phyloP scores from a whole-genome alignment of 2,113 vertebrate species.

The cattle (Bos taurus) region DNA sequence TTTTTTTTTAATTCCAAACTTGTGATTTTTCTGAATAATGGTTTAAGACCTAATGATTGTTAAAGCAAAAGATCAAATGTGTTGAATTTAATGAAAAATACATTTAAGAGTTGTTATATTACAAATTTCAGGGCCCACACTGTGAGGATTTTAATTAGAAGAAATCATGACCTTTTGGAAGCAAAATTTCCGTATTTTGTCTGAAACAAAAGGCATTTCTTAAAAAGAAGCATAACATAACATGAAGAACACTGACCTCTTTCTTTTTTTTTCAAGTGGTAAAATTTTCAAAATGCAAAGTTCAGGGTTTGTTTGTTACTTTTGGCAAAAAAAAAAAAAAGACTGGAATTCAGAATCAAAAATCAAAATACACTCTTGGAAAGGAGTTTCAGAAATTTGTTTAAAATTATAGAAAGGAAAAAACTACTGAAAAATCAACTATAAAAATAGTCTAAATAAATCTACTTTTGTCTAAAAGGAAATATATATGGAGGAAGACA shows the following conservation, averaged over 20 bases:
- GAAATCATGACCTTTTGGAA: constrained; percentile 37
- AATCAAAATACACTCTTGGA: neutral
- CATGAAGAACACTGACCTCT: neutral
- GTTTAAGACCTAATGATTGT: neutral
- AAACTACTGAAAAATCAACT: neutral
- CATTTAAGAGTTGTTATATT: neutral
- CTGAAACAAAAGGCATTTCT: constrained; percentile 36
- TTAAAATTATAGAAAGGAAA: constrained; percentile 2
- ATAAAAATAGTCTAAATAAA: neutral
- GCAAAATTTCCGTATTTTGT: constrained; percentile 28
- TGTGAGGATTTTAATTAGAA: constrained; percentile 29
- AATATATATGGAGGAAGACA: neutral
- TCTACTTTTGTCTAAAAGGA: neutral
- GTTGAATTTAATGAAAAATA: constrained; percentile 7
- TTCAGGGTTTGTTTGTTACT: neutral
- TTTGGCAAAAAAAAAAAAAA: neutral
- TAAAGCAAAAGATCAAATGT: neutral
- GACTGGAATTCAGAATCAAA: constrained; percentile 7
- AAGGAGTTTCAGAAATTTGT: neutral
- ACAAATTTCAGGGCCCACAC: neutral
- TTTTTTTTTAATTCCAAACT: neutral
- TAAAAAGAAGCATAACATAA: neutral
- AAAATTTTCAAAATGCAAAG: constrained; percentile 12
- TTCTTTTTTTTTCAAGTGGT: neutral
- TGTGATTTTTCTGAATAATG: neutral